Percentiles rank a stretch among this genome's conserved stretches.
These are phyloP conservation scores for Ormyrus nitidulus DNA, from an alignment of 2,888 invertebrate species.

Conservation along the genomic window DNA sequence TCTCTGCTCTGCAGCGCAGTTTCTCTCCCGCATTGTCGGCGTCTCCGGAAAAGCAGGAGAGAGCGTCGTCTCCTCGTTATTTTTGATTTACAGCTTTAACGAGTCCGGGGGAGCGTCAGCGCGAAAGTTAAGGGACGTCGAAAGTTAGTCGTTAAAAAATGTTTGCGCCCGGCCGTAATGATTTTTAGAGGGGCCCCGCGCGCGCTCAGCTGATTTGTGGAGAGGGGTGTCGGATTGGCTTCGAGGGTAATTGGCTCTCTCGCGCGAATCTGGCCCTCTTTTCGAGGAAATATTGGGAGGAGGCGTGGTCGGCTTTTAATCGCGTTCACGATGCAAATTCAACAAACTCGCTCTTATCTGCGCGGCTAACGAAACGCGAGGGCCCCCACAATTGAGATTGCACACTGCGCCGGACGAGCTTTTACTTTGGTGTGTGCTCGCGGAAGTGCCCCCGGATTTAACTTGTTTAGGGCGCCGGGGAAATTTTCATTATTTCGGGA, in stretches of 20 bases:
- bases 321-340: constrained; percentile 40
- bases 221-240: no score
- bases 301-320: constrained; percentile 14
- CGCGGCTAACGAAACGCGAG: constrained; percentile 30
- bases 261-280: no score
- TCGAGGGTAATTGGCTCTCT: no score
- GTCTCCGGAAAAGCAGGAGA: neutral
- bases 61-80: constrained; percentile 62
- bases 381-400: constrained; percentile 19
- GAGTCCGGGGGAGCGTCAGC: constrained; percentile 58
- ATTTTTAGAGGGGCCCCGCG: no score
- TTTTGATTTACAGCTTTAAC: constrained; percentile 67
- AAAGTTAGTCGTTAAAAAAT: no score
- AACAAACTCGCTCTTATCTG: constrained; percentile 18
- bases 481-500: constrained; percentile 31
- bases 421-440: neutral
- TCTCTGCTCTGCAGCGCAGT: neutral
- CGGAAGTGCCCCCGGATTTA: neutral
- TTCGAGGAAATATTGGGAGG: no score
- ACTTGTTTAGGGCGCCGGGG: constrained; percentile 9
- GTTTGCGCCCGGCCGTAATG: no score
- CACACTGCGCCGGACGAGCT: neutral
- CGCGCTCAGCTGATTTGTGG: no score
- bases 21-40: constrained; percentile 2
- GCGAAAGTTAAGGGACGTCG: neutral